Percentiles rank a stretch among this genome's conserved stretches.
phyloP scores from a whole-genome alignment of 2,113 vertebrate genomes.

The Heterotis niloticus region DNA sequence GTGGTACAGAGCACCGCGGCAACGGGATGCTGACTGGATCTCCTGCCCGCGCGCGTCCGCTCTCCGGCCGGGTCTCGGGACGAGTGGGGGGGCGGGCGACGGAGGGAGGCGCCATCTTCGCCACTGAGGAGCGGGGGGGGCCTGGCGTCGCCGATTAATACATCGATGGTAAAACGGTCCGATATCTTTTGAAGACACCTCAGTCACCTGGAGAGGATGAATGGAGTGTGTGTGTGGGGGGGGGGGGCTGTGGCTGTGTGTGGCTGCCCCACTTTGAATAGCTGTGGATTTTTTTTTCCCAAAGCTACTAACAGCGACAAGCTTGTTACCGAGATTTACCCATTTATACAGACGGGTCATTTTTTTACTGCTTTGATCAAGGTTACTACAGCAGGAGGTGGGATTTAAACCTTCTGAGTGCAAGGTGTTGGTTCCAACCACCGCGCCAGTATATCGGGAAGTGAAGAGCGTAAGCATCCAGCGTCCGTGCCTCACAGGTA shows the following conservation, averaged over 20 bases:
- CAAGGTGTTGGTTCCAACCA: no score
- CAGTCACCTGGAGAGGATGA: neutral
- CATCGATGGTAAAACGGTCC: neutral
- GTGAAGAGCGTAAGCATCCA: no score
- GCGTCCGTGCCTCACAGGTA: no score
- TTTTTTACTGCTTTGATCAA: no score
- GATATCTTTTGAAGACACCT: neutral
- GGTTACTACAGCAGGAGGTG: no score
- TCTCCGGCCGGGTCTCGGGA: neutral
- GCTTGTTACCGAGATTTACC: no score
- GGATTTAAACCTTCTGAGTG: no score
- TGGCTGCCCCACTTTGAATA: neutral
- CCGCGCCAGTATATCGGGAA: no score
- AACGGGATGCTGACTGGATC: slow-evolving; percentile 76
- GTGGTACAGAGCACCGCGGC: slow-evolving; percentile 72
- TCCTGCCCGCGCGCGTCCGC: slow-evolving; percentile 51
- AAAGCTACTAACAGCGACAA: no score
- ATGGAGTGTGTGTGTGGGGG: neutral
- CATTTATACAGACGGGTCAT: no score
- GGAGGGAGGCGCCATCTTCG: neutral
- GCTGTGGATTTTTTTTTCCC: neutral
- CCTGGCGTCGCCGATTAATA: neutral
- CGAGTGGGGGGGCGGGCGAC: no score
- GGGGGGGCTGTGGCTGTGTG: slow-evolving; percentile 9
- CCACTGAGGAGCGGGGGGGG: neutral